Evolutionary conservation across 2,113 vertebrate species (phyloP), one percentile per base, ranked within the genome.

Genomic region (Cyrtonyx montezumae): DNA sequence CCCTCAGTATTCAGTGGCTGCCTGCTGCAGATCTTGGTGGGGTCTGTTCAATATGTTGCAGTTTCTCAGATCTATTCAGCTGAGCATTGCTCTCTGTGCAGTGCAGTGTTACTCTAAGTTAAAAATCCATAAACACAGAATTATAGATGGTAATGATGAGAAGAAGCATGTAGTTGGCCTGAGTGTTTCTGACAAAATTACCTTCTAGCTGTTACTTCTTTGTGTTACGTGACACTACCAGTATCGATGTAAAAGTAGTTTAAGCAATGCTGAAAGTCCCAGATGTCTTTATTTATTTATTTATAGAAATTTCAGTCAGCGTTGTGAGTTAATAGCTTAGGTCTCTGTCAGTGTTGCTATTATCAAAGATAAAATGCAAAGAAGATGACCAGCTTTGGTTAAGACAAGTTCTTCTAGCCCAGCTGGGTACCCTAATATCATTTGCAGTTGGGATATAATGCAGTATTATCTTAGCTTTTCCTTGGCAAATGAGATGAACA

Each of bases 401-500:
- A 55, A 87, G 58, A 37, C 26, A 85, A 94, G 19, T 53, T 61
- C 43, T 68, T 68, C 78, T 58, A 69, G 42, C 42, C 71, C 8
- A 18, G 36, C 19, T 49, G 30, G 30, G 23, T 46, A 45, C 23
- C 11, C 37, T 67, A 80, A 78, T 63, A 63, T 74, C 69, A 46
- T 49, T 91, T 88, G 79, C 49, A 59, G 14, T 55, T 70, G 51
- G 82, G 65, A 75, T 67, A 63, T 43, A 83, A n/a, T 66, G 49
- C 68, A 85, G 8, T 6, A 62, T 79, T 73, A 62, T 45, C 87
- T 91, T 67, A 17, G 65, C 32, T 61, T 91, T 82, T 80, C 87
- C 55, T 91, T 96, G 88, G 82, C 76, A 88, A 93, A 95, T 40
- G 75, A 89, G 78, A 67, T 48, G 79, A 91, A 84, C 67, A 66